Evolutionary conservation across 2,113 vertebrate genomes (phyloP), one percentile per base, ranked within the genome.

Genomic region (Melanocharis versteri): DNA sequence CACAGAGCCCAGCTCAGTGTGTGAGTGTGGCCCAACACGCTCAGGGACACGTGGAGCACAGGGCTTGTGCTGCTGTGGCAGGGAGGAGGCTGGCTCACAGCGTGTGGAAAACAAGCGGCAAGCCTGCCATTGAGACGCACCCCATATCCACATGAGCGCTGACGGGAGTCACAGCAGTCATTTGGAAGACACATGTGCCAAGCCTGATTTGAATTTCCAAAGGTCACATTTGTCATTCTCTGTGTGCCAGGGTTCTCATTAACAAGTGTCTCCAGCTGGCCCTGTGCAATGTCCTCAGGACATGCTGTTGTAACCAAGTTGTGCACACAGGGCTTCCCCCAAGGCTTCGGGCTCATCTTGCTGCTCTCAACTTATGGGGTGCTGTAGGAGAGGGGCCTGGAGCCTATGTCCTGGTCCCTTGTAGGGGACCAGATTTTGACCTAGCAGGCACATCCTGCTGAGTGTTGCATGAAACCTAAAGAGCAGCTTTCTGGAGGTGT

Each of bases 191-290:
- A 90, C 94, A 88, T 57, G 95, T 95, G 96, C 50, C 64, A 50
- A 81, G 71, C 33, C 79, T 94, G 31, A 93, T 93, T 58, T 90
- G 68, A 90, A 95, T 94, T 93, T 96, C 79, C 83, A 96, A 94
- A 95, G 96, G 93, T 97, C 82, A 37, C 56, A 37, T 71, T 94
- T 92, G 79, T 93, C 92, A 56, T 93, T 70, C 78, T 77, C 7
- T 1, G 26, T 44, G 62, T 89, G 54, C n/a, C 9, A 1, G 33
- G 13, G 4, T 80, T 85, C 90, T 97, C 90, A 83, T 96, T 95
- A 93, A 91, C 87, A 76, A 82, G 53, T 18, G 61, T 51, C 88
- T 95, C 88, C 88, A 78, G 92, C 83, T 90, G 91, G 58, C 86
- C 66, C 81, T 58, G 65, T 57, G 70, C 73, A 26, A 3, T 4